These are phyloP conservation scores for Antennarius striatus DNA, from an alignment of 2,113 vertebrate species.

Conservation along the genomic window DNA sequence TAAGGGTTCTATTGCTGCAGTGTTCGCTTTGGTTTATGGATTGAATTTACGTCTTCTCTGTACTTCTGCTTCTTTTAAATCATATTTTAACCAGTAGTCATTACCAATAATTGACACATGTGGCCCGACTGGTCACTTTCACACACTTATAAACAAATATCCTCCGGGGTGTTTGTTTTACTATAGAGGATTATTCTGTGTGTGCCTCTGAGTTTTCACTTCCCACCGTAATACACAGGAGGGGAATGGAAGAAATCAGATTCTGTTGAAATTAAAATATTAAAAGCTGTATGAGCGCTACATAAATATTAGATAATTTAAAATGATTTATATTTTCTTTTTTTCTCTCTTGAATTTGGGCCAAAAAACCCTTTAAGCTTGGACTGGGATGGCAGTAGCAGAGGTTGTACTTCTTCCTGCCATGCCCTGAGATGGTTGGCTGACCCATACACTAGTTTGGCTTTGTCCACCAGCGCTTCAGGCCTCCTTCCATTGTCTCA, in stretches of 20 bases:
- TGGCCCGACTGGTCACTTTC: too few relatives aligned
- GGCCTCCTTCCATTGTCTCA: conserved; percentile 45
- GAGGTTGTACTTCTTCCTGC: conserved; percentile 28
- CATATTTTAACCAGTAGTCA: too few relatives aligned
- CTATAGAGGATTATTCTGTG: too few relatives aligned
- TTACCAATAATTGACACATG: too few relatives aligned
- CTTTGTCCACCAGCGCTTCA: conserved; percentile 47
- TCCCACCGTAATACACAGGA: neutral
- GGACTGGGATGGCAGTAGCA: conserved; percentile 7
- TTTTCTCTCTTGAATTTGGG: neutral
- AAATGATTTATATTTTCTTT: neutral
- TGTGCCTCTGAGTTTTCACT: too few relatives aligned
- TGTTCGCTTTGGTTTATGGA: too few relatives aligned
- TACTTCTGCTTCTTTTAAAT: too few relatives aligned
- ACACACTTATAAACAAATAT: too few relatives aligned
- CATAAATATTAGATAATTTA: neutral
- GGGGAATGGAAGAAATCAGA: too few relatives aligned
- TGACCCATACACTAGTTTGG: conserved; percentile 35
- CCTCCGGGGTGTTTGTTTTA: too few relatives aligned
- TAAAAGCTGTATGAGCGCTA: too few relatives aligned
- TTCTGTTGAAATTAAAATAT: neutral
- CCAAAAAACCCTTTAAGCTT: conserved; percentile 13
- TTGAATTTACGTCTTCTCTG: too few relatives aligned
- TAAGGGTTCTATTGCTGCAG: neutral
- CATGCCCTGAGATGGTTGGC: conserved; percentile 24